Percentiles rank a stretch among this genome's conserved stretches.
Conservation (phyloP, 1,140 invertebrate genomes). For the Yoshiicerus persimilis region DNA sequence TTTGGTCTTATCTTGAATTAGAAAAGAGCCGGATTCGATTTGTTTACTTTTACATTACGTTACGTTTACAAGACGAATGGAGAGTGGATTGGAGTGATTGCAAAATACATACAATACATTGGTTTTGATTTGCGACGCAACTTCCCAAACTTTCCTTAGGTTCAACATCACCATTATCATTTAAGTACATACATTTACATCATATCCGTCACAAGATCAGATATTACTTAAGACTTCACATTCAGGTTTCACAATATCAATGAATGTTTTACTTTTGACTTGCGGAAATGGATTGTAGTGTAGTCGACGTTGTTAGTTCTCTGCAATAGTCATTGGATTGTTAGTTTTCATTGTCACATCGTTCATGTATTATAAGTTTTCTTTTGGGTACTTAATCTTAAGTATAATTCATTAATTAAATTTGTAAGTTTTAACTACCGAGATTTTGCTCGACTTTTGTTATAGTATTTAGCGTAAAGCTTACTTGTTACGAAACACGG, state of each 20-base stretch:
- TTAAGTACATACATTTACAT: neutral
- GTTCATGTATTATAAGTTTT: neutral
- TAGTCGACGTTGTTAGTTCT: neutral
- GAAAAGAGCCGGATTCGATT: conserved; percentile 11
- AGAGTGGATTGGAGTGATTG: neutral
- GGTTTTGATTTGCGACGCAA: neutral
- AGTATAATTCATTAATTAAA: neutral
- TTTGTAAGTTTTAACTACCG: neutral
- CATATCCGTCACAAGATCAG: neutral
- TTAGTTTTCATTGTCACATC: neutral
- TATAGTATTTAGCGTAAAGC: conserved; percentile 5
- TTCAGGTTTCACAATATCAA: neutral
- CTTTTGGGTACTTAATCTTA: neutral
- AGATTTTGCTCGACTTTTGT: neutral
- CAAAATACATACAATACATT: conserved; percentile 13
- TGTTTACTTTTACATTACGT: neutral
- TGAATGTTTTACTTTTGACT: neutral
- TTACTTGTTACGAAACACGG: neutral
- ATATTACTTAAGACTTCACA: neutral
- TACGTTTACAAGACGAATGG: neutral
- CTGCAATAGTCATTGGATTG: neutral
- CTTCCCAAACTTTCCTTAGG: neutral
- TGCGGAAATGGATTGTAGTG: neutral
- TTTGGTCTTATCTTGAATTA: conserved; percentile 17
- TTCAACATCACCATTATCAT: neutral